A percentile compares a stretch with the other conserved stretches of the same genome.
Conservation (phyloP, 1,140 invertebrate species). For the Papilio polytes region DNA sequence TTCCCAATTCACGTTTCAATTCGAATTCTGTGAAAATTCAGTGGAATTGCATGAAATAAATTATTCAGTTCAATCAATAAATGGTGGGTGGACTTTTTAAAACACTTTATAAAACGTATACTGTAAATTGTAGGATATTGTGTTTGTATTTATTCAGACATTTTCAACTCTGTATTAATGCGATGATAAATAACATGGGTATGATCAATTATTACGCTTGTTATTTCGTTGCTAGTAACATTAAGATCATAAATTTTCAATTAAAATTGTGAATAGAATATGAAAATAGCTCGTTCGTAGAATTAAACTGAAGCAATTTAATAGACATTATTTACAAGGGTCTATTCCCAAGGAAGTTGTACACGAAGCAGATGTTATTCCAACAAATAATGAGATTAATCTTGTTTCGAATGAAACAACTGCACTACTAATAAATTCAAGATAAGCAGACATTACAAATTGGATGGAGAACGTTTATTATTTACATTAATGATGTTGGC, state of each 20-base stretch:
- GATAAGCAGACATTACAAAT: conserved; percentile 16
- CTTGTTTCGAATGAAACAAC: conserved; percentile 5
- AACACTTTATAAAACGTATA: neutral
- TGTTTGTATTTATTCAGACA: conserved; percentile 1
- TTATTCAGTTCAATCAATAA: conserved; percentile 4
- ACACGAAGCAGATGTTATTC: conserved; percentile 19
- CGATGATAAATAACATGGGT: neutral
- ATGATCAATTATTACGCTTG: neutral
- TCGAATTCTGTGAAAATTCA: neutral
- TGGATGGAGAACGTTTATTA: neutral
- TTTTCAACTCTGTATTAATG: neutral
- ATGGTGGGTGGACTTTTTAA: conserved; percentile 4
- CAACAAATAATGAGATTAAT: conserved; percentile 27
- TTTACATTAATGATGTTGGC: neutral
- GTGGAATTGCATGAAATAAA: neutral
- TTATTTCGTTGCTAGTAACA: neutral
- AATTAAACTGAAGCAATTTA: neutral
- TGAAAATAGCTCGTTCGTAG: neutral
- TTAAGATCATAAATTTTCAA: conserved; percentile 2
- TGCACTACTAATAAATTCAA: conserved; percentile 15
- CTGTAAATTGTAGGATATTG: neutral
- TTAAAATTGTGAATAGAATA: neutral
- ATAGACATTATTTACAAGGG: neutral
- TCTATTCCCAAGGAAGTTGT: neutral
- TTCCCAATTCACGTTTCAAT: neutral